Evolutionary conservation across 1,140 invertebrate species (phyloP).

Genomic region (Oscheius sp.): DNA sequence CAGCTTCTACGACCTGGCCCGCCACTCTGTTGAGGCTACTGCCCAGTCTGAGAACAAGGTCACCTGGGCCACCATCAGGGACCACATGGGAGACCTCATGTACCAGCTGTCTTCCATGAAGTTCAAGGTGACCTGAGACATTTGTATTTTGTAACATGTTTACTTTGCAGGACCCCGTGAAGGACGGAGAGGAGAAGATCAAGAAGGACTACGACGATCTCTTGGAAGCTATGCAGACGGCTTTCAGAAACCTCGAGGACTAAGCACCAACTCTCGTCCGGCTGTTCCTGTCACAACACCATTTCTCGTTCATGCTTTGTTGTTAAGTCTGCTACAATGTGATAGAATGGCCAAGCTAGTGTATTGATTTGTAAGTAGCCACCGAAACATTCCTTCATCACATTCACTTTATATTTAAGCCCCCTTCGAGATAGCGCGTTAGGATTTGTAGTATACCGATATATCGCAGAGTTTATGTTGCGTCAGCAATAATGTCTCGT

Average conservation of each 20-base stretch:
- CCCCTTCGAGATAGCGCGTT: too few species aligned
- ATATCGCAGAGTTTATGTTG: too few species aligned
- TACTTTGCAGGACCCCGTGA: constrained; percentile 81
- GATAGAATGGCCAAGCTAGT: too few species aligned
- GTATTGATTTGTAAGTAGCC: background rate
- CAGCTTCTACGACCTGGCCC: constrained; percentile 93
- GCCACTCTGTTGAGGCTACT: constrained; percentile 93
- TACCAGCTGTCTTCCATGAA: constrained; percentile 99
- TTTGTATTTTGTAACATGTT: constrained; percentile 23
- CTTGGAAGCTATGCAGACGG: constrained; percentile 88
- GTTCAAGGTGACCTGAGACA: constrained; percentile 79
- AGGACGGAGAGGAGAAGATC: constrained; percentile 95
- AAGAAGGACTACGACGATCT: constrained; percentile 92
- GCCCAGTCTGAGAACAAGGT: constrained; percentile 94
- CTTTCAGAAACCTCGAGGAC: constrained; percentile 98
- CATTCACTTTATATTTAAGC: background rate
- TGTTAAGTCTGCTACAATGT: too few species aligned
- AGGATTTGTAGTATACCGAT: too few species aligned
- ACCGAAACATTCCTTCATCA: background rate
- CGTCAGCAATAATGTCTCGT: too few species aligned
- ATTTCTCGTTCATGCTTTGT: background rate
- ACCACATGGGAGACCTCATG: constrained; percentile 90
- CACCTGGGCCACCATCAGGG: constrained; percentile 94
- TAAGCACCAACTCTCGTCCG: too few species aligned
- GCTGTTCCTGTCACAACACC: too few species aligned